phyloP scores from a whole-genome alignment of 2,113 vertebrate species.

The Lagopus leucura region DNA sequence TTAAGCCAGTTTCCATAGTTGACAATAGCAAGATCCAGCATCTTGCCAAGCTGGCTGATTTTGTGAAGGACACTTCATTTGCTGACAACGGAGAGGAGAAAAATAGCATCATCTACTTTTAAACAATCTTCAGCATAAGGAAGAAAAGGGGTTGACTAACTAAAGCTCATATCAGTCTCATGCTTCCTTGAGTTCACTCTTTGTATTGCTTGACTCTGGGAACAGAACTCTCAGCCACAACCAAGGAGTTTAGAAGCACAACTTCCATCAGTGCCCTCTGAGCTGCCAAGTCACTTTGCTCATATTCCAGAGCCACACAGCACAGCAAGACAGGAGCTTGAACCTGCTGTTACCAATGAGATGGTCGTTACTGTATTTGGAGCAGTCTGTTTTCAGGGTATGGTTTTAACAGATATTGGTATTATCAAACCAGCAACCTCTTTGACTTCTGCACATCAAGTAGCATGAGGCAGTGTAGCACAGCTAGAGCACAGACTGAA shows the following conservation, averaged over 20 bases:
- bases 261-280: not conserved
- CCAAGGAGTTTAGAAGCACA: not conserved
- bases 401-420: not conserved
- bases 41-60: not conserved
- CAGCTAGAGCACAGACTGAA: not conserved
- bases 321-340: not conserved
- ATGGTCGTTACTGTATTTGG: not conserved
- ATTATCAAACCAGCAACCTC: not conserved
- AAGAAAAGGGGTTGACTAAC: not conserved
- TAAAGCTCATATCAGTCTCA: not conserved
- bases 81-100: not conserved
- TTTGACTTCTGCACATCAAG: not conserved
- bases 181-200: not conserved
- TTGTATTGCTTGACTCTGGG: not conserved
- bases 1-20: not conserved
- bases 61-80: not conserved
- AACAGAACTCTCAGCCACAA: not conserved
- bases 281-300: not conserved
- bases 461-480: not conserved
- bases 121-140: not conserved
- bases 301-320: not conserved
- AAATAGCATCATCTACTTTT: not conserved
- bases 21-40: not conserved
- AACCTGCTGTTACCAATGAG: not conserved
- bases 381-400: not conserved